Conservation (phyloP, 2,888 invertebrate species). For the Platycheirus rosarum region DNA sequence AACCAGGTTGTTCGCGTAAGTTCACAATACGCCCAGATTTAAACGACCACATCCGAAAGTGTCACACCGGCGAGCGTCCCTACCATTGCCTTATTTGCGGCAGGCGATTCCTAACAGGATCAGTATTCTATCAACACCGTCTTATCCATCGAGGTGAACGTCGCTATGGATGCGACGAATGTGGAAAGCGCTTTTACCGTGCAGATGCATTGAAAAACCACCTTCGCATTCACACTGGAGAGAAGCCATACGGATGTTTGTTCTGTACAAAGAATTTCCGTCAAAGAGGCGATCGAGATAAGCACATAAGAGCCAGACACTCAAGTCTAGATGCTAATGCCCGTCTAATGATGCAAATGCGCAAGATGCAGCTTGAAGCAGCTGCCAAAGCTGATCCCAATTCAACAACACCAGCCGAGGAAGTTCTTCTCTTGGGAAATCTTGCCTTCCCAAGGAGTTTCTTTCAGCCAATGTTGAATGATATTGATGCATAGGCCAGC, state of each 20-base stretch:
- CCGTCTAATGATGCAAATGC: conserved; percentile 81
- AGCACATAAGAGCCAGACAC: conserved; percentile 84
- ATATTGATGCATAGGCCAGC: conserved; percentile 74
- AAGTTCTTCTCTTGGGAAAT: conserved; percentile 77
- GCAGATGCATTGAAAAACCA: conserved; percentile 86
- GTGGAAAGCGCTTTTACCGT: conserved; percentile 86
- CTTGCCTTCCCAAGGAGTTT: conserved; percentile 78
- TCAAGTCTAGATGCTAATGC: conserved; percentile 81
- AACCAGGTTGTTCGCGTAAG: conserved; percentile 85
- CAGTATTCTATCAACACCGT: conserved; percentile 86
- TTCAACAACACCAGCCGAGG: conserved; percentile 48
- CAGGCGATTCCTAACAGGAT: conserved; percentile 86
- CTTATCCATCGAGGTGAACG: conserved; percentile 86
- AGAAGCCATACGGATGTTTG: conserved; percentile 84
- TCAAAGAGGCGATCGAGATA: conserved; percentile 85
- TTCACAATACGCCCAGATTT: conserved; percentile 86
- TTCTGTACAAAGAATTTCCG: conserved; percentile 84
- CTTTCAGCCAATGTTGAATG: conserved; percentile 77
- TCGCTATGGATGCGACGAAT: conserved; percentile 86
- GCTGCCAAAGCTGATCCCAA: conserved; percentile 76
- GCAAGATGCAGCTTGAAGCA: conserved; percentile 80
- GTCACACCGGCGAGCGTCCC: conserved; percentile 86
- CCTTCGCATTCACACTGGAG: conserved; percentile 86
- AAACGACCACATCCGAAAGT: conserved; percentile 86
- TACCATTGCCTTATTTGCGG: conserved; percentile 86